These are phyloP conservation scores for Heliconius hewitsoni DNA, from an alignment of 1,140 invertebrate species.

Conservation along the genomic window DNA sequence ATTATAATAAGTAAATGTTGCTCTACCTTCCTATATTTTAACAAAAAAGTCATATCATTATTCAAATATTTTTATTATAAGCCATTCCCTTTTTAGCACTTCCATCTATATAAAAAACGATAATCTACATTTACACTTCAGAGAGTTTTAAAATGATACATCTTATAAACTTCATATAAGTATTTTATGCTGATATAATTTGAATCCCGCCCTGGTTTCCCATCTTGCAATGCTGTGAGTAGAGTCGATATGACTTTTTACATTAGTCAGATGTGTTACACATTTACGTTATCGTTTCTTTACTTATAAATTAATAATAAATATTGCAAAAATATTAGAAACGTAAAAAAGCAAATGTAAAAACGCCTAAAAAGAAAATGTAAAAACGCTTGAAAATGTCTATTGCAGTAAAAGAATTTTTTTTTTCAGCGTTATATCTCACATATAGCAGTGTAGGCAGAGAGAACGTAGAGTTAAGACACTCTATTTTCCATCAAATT, in stretches of 20 bases:
- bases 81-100: not conserved
- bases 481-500: too few species aligned
- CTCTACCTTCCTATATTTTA: not conserved
- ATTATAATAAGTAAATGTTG: not conserved
- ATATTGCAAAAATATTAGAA: too few species aligned
- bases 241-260: constrained; percentile 70
- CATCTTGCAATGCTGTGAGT: constrained; percentile 59
- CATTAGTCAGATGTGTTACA: constrained; percentile 61
- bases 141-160: not conserved
- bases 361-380: not conserved
- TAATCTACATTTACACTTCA: constrained; percentile 4
- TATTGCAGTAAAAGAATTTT: not conserved
- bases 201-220: constrained; percentile 52
- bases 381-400: not conserved
- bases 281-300: constrained; percentile 44
- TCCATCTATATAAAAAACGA: not conserved
- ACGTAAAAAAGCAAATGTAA: too few species aligned
- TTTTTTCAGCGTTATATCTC: too few species aligned
- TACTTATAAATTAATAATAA: not conserved
- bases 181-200: constrained; percentile 8
- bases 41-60: not conserved
- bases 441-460: too few species aligned
- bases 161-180: not conserved
- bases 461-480: too few species aligned
- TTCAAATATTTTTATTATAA: not conserved